Base-by-base conservation (phyloP, 2,888 invertebrate species). In the Tetheella fluctuosa region DNA sequence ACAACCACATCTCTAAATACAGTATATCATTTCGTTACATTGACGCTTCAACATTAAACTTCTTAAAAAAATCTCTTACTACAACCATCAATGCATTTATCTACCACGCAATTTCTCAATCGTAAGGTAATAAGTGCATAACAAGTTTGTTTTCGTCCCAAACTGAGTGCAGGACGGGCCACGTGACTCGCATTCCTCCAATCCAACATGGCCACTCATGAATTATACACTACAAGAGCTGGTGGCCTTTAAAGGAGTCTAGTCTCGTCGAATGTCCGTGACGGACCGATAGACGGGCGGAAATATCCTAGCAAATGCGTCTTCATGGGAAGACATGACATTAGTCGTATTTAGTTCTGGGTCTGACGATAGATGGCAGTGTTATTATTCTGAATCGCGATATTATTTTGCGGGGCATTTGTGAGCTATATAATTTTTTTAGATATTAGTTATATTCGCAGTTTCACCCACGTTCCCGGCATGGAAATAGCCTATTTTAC, bases 281-380 rank as follows among this genome's bases (percentile, higher is more conserved):
- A 74, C 73, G 60, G 71, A 69, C 68, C 70, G 73, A 74, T 72
- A 61, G 71, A 69, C 68, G 65, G 65, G 67, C 70, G 73, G 76
- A 77, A 77, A 70, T 68, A 64, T 69, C 65, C 61, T 58, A 64
- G 67, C 68, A 66, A 67, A 67, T 70, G 73, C 69, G 63, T 10
- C 2, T 17, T 48, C 10, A 20, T 20, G n/a, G 2, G 20, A 20
- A 20, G 39, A 39, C 39, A n/a, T n/a, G 39, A n/a, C 39, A 39
- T n/a, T 34, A 12, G 34, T 39, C 39, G 39, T 39, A n/a, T 10
- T n/a, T n/a, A 15, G 37, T 37, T 2, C 0, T 4, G 15, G 13
- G 37, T 4, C 15, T 37, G 37, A 37, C 13, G 37, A 3, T 37
- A 37, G 13, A 15, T 37, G 15, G 37, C 37, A 10, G 8, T 7